phyloP scores from a whole-genome alignment of 2,888 invertebrate genomes.

The Trisateles emortualis region DNA sequence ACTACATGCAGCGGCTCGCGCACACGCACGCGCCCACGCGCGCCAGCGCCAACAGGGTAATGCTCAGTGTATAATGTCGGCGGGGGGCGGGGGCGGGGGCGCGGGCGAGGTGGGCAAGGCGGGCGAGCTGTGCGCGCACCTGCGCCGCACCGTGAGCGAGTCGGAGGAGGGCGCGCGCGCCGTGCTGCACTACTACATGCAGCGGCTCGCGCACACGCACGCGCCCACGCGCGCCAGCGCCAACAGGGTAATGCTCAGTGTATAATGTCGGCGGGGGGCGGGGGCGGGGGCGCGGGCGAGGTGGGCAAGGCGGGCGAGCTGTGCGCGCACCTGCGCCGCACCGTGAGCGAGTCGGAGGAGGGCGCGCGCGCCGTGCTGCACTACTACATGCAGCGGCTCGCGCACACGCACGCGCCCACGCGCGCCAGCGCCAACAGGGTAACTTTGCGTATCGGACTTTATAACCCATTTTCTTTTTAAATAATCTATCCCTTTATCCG shows the following conservation, averaged over 20 bases:
- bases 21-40: constrained; percentile 93
- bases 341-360: constrained; percentile 78
- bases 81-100: constrained; percentile 73
- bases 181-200: constrained; percentile 95
- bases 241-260: constrained; percentile 88
- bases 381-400: constrained; percentile 94
- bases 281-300: constrained; percentile 75
- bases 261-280: constrained; percentile 88
- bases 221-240: constrained; percentile 92
- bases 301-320: constrained; percentile 90
- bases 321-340: constrained; percentile 85
- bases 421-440: constrained; percentile 92
- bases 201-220: constrained; percentile 93
- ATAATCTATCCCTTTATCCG: too few species aligned
- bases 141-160: constrained; percentile 84
- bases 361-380: constrained; percentile 95
- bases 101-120: constrained; percentile 82
- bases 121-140: constrained; percentile 89
- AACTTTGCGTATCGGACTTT: too few species aligned
- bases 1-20: constrained; percentile 94
- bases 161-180: constrained; percentile 90
- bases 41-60: constrained; percentile 90
- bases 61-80: too few species aligned
- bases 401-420: constrained; percentile 93
- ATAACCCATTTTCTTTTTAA: too few species aligned